Percentiles rank a stretch among this genome's conserved stretches.
Conservation (phyloP, 2,797 vertebrate species). For the Sylvilagus floridanus region DNA sequence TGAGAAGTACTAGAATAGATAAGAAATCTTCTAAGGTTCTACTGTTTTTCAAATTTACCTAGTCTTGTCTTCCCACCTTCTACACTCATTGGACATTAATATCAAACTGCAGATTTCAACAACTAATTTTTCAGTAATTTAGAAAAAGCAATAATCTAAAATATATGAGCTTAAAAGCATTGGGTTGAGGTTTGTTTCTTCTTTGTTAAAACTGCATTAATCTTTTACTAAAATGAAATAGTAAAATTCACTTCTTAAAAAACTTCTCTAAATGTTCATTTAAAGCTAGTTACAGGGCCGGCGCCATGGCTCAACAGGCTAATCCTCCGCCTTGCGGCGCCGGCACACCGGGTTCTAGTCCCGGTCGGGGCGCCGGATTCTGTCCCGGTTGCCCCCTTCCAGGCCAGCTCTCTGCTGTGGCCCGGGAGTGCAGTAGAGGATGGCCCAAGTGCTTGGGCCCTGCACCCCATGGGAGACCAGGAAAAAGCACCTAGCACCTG, state of each 20-base stretch:
- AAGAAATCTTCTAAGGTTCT: neutral
- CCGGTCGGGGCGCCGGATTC: too few relatives aligned
- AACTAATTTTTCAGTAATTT: constrained; percentile 23
- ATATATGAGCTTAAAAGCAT: constrained; percentile 31
- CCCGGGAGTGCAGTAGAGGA: too few relatives aligned
- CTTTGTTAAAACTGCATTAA: neutral
- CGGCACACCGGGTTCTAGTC: too few relatives aligned
- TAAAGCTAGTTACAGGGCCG: constrained; percentile 34
- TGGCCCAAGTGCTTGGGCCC: too few relatives aligned
- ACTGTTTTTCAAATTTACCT: neutral
- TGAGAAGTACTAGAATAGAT: neutral
- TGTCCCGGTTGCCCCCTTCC: too few relatives aligned
- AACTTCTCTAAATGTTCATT: constrained; percentile 67
- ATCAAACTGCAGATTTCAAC: constrained; percentile 39
- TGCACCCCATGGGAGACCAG: too few relatives aligned
- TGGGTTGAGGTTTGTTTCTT: constrained; percentile 10
- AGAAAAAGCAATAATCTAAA: constrained; percentile 30
- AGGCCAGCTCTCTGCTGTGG: too few relatives aligned
- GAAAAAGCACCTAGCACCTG: too few relatives aligned
- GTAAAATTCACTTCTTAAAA: constrained; percentile 51
- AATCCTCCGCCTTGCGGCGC: too few relatives aligned
- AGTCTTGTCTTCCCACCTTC: neutral
- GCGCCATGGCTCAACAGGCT: too few relatives aligned
- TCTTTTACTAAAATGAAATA: constrained; percentile 53
- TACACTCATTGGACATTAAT: neutral